Evolutionary conservation across 2,113 vertebrate genomes (phyloP).

Genomic region (Deroptyus accipitrinus): DNA sequence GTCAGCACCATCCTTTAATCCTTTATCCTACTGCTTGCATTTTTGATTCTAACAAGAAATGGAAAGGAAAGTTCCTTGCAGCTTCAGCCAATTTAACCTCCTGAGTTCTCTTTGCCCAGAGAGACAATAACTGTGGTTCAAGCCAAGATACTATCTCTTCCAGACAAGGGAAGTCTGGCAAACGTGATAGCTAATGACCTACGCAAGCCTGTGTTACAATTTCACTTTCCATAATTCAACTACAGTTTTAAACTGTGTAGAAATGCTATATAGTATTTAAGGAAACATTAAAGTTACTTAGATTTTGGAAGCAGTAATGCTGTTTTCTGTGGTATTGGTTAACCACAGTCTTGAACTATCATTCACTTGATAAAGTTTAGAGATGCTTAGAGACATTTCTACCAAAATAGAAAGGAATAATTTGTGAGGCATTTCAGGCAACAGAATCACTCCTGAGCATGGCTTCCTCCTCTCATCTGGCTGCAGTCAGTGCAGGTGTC

Average conservation of each 20-base stretch:
- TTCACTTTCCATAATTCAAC: conserved; percentile 24
- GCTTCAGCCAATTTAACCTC: conserved; percentile 20
- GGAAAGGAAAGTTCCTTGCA: conserved; percentile 25
- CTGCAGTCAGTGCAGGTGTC: background rate
- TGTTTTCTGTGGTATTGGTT: background rate
- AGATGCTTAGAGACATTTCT: background rate
- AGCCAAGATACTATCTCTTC: conserved; percentile 59
- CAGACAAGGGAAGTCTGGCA: conserved; percentile 62
- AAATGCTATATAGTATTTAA: conserved; percentile 26
- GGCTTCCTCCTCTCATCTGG: background rate
- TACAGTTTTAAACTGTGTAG: background rate
- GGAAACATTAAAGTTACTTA: background rate
- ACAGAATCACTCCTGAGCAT: background rate
- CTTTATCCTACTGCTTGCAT: background rate
- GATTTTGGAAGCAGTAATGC: background rate
- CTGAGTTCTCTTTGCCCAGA: conserved; percentile 31
- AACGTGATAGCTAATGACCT: conserved; percentile 51
- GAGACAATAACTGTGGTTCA: conserved; percentile 45
- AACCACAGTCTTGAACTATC: background rate
- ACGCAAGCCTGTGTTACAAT: background rate
- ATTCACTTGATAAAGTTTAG: background rate
- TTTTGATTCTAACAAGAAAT: background rate
- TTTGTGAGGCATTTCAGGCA: background rate
- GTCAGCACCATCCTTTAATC: background rate
- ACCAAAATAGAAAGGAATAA: background rate